A percentile compares a stretch with the other conserved stretches of the same genome.
These are phyloP conservation scores for Melitaea cinxia DNA, from an alignment of 1,140 invertebrate genomes.

Conservation along the genomic window DNA sequence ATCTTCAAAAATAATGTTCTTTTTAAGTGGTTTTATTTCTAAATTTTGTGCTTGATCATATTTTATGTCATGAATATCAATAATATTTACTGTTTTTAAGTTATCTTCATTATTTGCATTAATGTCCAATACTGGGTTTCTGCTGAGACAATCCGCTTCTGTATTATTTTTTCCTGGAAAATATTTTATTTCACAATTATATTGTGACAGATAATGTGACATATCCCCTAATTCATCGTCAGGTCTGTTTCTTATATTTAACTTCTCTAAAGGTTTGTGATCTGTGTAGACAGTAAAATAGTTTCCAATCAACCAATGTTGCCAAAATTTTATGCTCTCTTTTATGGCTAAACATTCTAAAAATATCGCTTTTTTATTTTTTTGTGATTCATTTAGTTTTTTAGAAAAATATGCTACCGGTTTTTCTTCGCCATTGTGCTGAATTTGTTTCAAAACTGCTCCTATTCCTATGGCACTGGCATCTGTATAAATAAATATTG, in stretches of 20 bases:
- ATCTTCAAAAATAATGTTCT: not conserved
- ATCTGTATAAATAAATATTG: not conserved
- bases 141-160: constrained; percentile 61
- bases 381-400: constrained; percentile 41
- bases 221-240: constrained; percentile 57
- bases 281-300: constrained; percentile 62
- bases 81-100: not conserved
- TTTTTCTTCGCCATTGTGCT: not conserved
- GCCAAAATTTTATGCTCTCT: constrained; percentile 69
- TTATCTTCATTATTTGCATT: constrained; percentile 1
- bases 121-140: constrained; percentile 60
- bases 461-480: not conserved
- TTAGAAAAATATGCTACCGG: constrained; percentile 41
- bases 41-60: constrained; percentile 8
- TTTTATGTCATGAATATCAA: not conserved
- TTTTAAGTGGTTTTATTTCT: not conserved
- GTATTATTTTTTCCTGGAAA: constrained; percentile 53
- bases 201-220: constrained; percentile 52
- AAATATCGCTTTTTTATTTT: constrained; percentile 43
- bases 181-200: constrained; percentile 64
- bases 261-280: constrained; percentile 68
- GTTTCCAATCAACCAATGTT: constrained; percentile 62
- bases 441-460: not conserved
- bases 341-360: constrained; percentile 53
- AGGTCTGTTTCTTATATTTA: constrained; percentile 41